Evolutionary conservation across 2,113 vertebrate species (phyloP).

Genomic region (Gymnarchus niloticus): DNA sequence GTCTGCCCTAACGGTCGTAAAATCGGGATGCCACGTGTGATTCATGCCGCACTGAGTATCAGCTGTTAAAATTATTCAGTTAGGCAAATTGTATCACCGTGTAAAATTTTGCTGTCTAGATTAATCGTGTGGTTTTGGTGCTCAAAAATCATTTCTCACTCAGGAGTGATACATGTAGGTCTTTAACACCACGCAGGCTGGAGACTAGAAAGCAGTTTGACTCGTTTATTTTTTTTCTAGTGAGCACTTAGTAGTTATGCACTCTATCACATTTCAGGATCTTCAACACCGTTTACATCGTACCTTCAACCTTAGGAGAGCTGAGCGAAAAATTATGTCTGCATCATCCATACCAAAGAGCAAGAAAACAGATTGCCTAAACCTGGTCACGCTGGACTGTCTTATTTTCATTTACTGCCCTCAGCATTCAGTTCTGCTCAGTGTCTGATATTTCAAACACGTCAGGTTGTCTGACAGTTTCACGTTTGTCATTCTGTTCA

Average conservation of each 20-base stretch:
- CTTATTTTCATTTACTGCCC: not conserved
- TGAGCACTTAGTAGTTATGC: constrained; percentile 37
- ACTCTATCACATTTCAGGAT: constrained; percentile 10
- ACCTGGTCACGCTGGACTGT: not conserved
- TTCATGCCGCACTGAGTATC: not conserved
- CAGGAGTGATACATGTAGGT: not conserved
- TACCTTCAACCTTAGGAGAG: not conserved
- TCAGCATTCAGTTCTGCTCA: not conserved
- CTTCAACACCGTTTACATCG: not conserved
- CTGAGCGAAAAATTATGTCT: not conserved
- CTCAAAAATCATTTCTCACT: not conserved
- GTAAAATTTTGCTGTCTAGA: not conserved
- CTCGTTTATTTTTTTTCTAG: constrained; percentile 32
- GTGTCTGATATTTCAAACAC: not conserved
- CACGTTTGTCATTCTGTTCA: not conserved
- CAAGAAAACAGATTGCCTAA: not conserved
- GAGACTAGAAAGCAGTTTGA: not conserved
- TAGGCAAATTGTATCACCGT: not conserved
- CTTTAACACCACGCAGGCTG: not conserved
- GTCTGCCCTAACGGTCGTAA: not conserved
- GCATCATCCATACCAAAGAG: constrained; percentile 5
- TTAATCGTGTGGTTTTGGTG: not conserved
- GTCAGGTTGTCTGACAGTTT: not conserved
- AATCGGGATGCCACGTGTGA: not conserved
- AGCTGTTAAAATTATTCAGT: too few species aligned